Evolutionary conservation across 2,797 vertebrate species (phyloP), one percentile per base, ranked within the genome.

Genomic region (Galagoides demidoff): DNA sequence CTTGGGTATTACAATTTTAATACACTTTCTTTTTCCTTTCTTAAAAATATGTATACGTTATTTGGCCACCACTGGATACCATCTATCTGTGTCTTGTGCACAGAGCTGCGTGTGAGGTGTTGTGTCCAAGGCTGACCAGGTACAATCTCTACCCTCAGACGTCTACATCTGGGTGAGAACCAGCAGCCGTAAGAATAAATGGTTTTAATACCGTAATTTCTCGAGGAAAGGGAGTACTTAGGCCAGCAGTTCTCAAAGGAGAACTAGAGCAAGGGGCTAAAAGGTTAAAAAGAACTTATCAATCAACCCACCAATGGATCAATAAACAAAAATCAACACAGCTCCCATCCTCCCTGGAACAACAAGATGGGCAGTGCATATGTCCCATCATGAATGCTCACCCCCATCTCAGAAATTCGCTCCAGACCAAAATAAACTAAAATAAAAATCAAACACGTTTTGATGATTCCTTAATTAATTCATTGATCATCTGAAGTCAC

Each of bases 341-440:
- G n/a, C 74, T 77, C 45, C 52, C n/a, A 10, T 57, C 22, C 4
- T 17, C 17, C 22, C 22, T 57, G 52, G 52, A 31, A 20, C 11
- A n/a, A 25, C 12, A 17, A 37, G n/a, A 37, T 0, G 1, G 1
- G 29, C 12, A 2, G 1, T 14, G 1, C 13, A 23, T 16, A 5
- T 25, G 55, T 13, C 13, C 52, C n/a, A 27, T 2, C 64, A 25
- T 3, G 3, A 13, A 55, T 34, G 8, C 31, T 19, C 82, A 7
- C 19, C 23, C 23, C 64, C 64, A 12, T 7, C 83, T 37, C 49
- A 4, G 22, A 19, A 17, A 7, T 37, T 16, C 23, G 9, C 14
- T 27, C 37, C 45, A 29, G 45, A 52, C 31, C 1, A 68, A 31
- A 17, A n/a, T 49, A 25, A 66, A 22, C 14, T 1, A 63, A 63